Base-by-base conservation (phyloP, 2,113 vertebrate genomes). In the Amphiprion percula region DNA sequence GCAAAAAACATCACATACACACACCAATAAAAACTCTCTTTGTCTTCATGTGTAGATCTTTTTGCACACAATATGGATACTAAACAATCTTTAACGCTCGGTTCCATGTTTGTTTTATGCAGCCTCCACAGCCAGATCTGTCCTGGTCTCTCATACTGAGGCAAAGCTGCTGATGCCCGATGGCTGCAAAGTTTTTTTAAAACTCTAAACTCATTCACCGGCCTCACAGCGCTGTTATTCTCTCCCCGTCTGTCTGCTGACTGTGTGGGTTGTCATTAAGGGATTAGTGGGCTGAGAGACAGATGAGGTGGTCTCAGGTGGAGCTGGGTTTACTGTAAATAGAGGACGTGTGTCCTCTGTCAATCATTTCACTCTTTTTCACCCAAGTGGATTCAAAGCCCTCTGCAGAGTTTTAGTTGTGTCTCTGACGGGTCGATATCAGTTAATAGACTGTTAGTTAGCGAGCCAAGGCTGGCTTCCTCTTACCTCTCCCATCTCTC, bases 401-500 rank as follows among this genome's bases (percentile, higher is more conserved):
- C 30, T 71, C 14, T 72, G 19, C 64, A 53, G 47, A 4, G 26
- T 68, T 33, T 77, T 21, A 16, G 33, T 55, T 58, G 55, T 63
- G 71, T 49, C 16, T 17, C 39, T 5, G 7, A 63, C 53, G 39
- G 14, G 16, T 62, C 41, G 7, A 30, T 73, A 54, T 30, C 41
- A 52, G 76, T 65, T 70, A 41, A 72, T 68, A 30, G 46, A 68
- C 24, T 63, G 53, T 47, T 73, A 50, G 39, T 70, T 60, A 30
- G 68, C 44, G 11, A 44, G 59, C 62, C 70, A 63, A 65, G 52
- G 56, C 73, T 47, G 71, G 84, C 79, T 89, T 88, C 85, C 83
- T 81, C 82, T 71, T 83, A 90, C 82, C 74, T 82, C 85, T 90
- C 61, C 61, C 17, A 50, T 77, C 61, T 86, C 88, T 92, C 90